Conservation (phyloP, 1,140 invertebrate species). For the Macrocentrus cingulum region DNA sequence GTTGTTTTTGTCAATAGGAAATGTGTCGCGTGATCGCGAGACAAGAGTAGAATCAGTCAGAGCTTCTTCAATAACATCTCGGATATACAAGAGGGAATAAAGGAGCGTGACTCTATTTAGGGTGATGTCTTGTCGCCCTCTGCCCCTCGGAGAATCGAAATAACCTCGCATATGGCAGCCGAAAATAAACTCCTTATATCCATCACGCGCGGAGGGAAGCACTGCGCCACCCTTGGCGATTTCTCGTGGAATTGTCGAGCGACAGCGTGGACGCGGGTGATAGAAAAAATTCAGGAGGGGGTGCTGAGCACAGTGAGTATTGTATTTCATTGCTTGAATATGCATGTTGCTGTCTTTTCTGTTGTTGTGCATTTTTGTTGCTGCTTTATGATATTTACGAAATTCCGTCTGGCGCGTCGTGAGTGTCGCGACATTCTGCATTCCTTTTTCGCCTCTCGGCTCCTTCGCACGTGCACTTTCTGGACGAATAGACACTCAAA, state of each 20-base stretch:
- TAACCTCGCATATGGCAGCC: constrained; percentile 56
- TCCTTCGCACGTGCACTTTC: constrained; percentile 9
- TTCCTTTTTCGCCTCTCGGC: not conserved
- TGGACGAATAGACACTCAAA: constrained; percentile 19
- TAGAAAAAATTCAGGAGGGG: constrained; percentile 12
- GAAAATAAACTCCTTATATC: constrained; percentile 58
- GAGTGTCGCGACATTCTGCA: constrained; percentile 9
- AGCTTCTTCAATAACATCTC: not conserved
- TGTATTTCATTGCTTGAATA: constrained; percentile 38
- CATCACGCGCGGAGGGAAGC: too few species aligned
- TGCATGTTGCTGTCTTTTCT: constrained; percentile 10
- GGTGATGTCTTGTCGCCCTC: constrained; percentile 29
- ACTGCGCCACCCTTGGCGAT: too few species aligned
- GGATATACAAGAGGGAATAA: not conserved
- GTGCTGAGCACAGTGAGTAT: constrained; percentile 35
- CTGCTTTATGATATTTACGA: constrained; percentile 31
- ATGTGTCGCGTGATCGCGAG: too few species aligned
- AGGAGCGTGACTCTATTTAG: constrained; percentile 36
- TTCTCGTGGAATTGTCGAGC: too few species aligned
- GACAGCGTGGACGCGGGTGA: too few species aligned
- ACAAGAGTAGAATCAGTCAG: too few species aligned
- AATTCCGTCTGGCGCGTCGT: constrained; percentile 27
- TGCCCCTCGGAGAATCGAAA: constrained; percentile 44
- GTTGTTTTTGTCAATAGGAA: too few species aligned
- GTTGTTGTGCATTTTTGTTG: too few species aligned